A percentile compares a stretch with the other conserved stretches of the same genome.
Conservation (phyloP, 2,113 vertebrate species). For the Fregata magnificens region DNA sequence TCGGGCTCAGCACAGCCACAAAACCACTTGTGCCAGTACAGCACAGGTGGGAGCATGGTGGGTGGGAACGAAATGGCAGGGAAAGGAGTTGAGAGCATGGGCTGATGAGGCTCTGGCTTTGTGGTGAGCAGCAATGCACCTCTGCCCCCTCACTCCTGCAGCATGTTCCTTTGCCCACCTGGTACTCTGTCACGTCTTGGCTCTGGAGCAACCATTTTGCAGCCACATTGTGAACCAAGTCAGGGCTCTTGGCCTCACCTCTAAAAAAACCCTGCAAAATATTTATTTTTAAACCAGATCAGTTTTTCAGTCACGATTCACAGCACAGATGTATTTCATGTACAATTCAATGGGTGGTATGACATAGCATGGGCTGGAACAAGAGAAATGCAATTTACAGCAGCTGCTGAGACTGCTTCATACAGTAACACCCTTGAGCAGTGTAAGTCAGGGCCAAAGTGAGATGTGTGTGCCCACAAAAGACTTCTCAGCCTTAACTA, state of each 20-base stretch:
- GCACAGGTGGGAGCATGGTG: not conserved
- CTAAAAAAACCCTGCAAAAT: not conserved
- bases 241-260: not conserved
- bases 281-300: not conserved
- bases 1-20: not conserved
- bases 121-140: not conserved
- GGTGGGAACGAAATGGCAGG: not conserved
- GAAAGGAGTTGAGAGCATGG: not conserved
- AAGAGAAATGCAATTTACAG: not conserved
- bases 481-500: not conserved
- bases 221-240: not conserved
- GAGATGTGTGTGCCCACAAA: not conserved
- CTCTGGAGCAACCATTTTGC: not conserved
- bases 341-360: not conserved
- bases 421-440: not conserved
- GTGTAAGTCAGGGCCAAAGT: not conserved
- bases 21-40: not conserved
- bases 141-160: not conserved
- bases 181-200: not conserved
- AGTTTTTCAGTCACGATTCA: not conserved
- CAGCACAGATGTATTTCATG: not conserved
- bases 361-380: not conserved
- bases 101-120: not conserved
- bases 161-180: not conserved
- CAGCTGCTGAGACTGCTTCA: not conserved